Conservation (phyloP, 2,888 invertebrate species). For the Andrena hattorfiana region DNA sequence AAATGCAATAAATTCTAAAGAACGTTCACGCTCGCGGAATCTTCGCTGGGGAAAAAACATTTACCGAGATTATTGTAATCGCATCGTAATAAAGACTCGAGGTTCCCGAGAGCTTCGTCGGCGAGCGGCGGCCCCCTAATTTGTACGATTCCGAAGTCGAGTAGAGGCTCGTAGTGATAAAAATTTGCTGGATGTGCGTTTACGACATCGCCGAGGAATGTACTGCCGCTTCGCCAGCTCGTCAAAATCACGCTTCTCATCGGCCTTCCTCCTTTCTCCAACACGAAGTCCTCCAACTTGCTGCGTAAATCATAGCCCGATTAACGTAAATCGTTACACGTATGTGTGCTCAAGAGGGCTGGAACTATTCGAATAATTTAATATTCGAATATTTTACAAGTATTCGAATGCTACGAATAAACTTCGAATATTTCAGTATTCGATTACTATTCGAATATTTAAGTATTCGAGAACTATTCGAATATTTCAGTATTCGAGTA, state of each 20-base stretch:
- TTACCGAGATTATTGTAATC: conserved; percentile 90
- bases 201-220: conserved; percentile 94
- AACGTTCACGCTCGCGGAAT: neutral
- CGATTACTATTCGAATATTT: no score
- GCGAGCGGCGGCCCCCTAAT: conserved; percentile 91
- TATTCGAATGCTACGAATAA: no score
- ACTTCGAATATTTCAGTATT: no score
- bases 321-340: neutral
- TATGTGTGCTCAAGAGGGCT: neutral
- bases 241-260: conserved; percentile 92
- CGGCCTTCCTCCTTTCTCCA: conserved; percentile 90
- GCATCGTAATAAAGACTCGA: conserved; percentile 91
- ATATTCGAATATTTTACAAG: no score
- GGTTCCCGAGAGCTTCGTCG: conserved; percentile 88
- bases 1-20: neutral
- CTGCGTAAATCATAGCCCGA: conserved; percentile 68
- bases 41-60: neutral
- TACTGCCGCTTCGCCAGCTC: conserved; percentile 97
- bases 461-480: no score
- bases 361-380: no score
- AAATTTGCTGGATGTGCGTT: conserved; percentile 94
- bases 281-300: conserved; percentile 89
- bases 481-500: no score
- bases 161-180: conserved; percentile 95
- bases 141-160: conserved; percentile 93